These are phyloP conservation scores for Nemotelus pantherinus DNA, from an alignment of 2,888 invertebrate genomes.

Conservation along the genomic window DNA sequence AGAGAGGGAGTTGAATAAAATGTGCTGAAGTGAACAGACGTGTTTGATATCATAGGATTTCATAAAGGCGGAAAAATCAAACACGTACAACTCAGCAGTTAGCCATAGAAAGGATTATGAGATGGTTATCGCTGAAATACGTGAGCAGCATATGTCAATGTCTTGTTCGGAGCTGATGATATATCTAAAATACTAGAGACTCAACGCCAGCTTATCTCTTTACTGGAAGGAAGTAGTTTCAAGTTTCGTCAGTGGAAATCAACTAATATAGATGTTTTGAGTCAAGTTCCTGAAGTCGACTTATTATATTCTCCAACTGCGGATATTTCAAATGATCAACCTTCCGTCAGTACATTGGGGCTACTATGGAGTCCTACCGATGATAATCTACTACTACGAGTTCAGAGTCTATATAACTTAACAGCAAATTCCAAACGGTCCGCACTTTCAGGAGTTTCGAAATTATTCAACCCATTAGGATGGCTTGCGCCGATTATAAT, in stretches of 20 bases:
- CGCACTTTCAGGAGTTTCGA: not conserved
- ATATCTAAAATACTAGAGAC: not conserved
- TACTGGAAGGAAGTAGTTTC: not conserved
- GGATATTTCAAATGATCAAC: not conserved
- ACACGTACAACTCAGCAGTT: not conserved
- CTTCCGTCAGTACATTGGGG: not conserved
- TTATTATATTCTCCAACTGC: not conserved
- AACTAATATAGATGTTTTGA: not conserved
- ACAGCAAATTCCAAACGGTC: too few species aligned
- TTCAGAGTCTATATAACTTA: not conserved
- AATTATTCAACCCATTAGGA: constrained; percentile 47
- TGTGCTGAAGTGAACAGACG: too few species aligned
- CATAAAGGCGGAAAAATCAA: too few species aligned
- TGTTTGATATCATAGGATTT: too few species aligned
- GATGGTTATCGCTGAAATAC: not conserved
- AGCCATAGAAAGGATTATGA: not conserved
- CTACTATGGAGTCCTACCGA: not conserved
- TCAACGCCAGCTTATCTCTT: not conserved
- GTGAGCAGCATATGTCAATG: not conserved
- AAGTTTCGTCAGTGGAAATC: not conserved
- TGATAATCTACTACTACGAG: not conserved
- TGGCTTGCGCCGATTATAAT: constrained; percentile 37
- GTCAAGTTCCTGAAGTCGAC: not conserved
- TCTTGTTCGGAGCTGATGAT: not conserved
- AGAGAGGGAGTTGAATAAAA: too few species aligned